Conservation (phyloP, 2,797 vertebrate species). For the Chloroceryle amazona region DNA sequence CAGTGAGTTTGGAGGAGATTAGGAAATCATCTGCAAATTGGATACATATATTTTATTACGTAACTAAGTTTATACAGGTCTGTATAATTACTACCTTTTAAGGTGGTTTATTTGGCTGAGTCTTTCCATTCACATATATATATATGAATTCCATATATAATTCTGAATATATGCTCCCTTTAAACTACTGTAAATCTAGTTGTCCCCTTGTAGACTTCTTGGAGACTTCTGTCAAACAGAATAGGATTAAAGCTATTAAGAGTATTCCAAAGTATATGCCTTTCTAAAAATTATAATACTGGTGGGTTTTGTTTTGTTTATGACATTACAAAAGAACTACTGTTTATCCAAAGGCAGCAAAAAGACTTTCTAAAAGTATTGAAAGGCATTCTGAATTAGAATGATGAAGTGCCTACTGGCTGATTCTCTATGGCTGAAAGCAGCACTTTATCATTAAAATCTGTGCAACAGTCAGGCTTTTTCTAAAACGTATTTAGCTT, state of each 20-base stretch:
- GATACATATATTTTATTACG: not conserved
- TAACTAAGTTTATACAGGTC: not conserved
- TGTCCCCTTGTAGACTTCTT: not conserved
- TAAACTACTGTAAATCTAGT: not conserved
- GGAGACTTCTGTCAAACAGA: slow-evolving; percentile 6
- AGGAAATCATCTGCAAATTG: slow-evolving; percentile 9
- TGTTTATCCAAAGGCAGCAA: slow-evolving; percentile 14
- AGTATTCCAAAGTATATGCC: not conserved
- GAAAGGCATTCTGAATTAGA: not conserved
- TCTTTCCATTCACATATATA: not conserved
- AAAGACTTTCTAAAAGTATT: not conserved
- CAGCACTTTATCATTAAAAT: slow-evolving; percentile 23
- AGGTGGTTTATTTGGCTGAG: not conserved
- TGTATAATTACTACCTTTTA: not conserved
- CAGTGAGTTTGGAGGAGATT: not conserved
- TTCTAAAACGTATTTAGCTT: slow-evolving; percentile 3
- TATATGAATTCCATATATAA: too few relatives aligned
- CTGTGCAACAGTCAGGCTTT: not conserved
- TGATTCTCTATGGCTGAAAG: not conserved
- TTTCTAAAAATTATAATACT: slow-evolving; percentile 20
- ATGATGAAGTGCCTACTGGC: not conserved
- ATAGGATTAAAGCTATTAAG: slow-evolving; percentile 22
- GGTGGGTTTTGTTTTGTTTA: slow-evolving; percentile 19
- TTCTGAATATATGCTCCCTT: not conserved
- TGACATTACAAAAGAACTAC: slow-evolving; percentile 14